phyloP scores from a whole-genome alignment of 2,797 vertebrate species.

The Novumbra hubbsi region DNA sequence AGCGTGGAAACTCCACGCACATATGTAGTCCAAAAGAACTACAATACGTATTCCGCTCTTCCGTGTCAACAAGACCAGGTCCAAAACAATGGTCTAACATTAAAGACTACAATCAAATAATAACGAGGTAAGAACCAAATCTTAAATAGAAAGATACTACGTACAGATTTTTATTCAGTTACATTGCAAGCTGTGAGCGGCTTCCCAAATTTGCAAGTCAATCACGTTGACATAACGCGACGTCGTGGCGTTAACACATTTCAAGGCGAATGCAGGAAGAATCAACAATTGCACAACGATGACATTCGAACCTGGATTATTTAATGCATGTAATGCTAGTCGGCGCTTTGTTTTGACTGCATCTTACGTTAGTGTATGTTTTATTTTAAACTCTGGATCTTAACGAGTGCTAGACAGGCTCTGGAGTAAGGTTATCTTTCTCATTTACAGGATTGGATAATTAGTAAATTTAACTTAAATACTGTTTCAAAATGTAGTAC shows the following conservation, averaged over 20 bases:
- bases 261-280: neutral
- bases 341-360: neutral
- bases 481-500: neutral
- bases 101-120: neutral
- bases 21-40: conserved; percentile 15
- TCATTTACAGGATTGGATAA: neutral
- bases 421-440: neutral
- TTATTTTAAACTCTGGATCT: neutral
- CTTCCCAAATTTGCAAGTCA: neutral
- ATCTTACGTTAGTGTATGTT: neutral
- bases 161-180: neutral
- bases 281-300: neutral
- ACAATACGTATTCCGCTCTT: conserved; percentile 8
- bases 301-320: neutral
- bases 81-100: neutral
- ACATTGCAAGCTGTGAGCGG: neutral
- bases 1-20: neutral
- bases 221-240: conserved; percentile 11
- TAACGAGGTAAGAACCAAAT: conserved; percentile 13
- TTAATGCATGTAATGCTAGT: neutral
- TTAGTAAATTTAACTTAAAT: neutral
- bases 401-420: neutral
- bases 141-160: neutral
- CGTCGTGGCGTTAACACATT: neutral
- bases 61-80: conserved; percentile 12